Percentiles rank a stretch among this genome's conserved stretches.
phyloP scores from a whole-genome alignment of 1,140 invertebrate species.

The Drosophila santomea region DNA sequence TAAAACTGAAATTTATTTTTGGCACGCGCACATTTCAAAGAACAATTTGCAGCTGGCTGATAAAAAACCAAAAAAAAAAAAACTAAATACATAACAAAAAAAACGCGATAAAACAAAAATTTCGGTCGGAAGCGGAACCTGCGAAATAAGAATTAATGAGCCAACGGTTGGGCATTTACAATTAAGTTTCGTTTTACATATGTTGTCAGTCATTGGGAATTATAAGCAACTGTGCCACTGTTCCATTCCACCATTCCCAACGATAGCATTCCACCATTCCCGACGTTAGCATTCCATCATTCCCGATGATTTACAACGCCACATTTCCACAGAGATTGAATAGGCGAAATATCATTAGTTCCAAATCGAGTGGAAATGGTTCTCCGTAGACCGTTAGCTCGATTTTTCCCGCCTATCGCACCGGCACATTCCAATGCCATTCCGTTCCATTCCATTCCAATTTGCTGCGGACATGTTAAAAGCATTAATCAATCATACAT shows the following conservation, averaged over 20 bases:
- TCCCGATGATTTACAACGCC: neutral
- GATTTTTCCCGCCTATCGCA: constrained; percentile 1
- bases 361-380: constrained; percentile 15
- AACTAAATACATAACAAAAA: neutral
- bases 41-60: constrained; percentile 34
- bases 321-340: neutral
- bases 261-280: no score
- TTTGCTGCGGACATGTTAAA: constrained; percentile 41
- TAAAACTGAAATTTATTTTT: constrained; percentile 47
- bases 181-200: neutral
- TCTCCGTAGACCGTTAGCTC: constrained; percentile 28
- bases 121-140: constrained; percentile 18
- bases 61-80: neutral
- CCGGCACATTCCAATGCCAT: constrained; percentile 28
- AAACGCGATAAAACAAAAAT: constrained; percentile 7
- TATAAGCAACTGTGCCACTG: neutral
- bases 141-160: constrained; percentile 9
- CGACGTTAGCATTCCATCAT: no score
- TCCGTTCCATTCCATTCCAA: constrained; percentile 41
- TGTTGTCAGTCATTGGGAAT: neutral
- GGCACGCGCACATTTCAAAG: constrained; percentile 43
- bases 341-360: constrained; percentile 6
- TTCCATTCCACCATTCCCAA: neutral
- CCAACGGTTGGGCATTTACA: neutral
- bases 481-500: constrained; percentile 80